Evolutionary conservation across 2,797 vertebrate species (phyloP).

Genomic region (Argentina silus): DNA sequence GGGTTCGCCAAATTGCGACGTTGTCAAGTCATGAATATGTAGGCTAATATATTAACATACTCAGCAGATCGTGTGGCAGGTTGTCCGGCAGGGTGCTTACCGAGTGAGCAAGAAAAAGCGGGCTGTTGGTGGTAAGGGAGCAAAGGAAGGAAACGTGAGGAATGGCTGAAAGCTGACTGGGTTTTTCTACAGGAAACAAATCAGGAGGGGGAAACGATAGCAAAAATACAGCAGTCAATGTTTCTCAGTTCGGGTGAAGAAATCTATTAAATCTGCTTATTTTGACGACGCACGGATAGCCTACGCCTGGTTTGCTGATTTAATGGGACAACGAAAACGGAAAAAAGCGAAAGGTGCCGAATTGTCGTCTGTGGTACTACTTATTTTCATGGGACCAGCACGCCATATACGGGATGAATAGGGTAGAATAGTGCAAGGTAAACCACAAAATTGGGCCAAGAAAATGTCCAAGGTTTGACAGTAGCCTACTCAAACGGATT

Average conservation of each 20-base stretch:
- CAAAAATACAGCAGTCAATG: constrained; percentile 22
- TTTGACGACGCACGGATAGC: constrained; percentile 39
- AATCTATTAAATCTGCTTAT: constrained; percentile 10
- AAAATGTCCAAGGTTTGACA: constrained; percentile 23
- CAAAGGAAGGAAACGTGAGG: constrained; percentile 64
- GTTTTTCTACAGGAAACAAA: constrained; percentile 67
- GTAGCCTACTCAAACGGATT: constrained; percentile 1
- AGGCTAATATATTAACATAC: constrained; percentile 45
- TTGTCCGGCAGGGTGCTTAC: constrained; percentile 75
- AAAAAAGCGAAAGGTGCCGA: constrained; percentile 70
- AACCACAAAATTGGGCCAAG: constrained; percentile 1
- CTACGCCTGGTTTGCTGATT: constrained; percentile 52
- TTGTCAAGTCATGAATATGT: constrained; percentile 48
- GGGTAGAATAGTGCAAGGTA: constrained; percentile 55
- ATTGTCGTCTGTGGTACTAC: constrained; percentile 66
- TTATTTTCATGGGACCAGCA: constrained; percentile 64
- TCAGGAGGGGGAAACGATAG: constrained; percentile 34
- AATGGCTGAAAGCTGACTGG: constrained; percentile 73
- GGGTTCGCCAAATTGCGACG: constrained; percentile 13
- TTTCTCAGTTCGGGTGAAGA: constrained; percentile 35
- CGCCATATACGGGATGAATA: constrained; percentile 33
- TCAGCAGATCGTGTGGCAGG: constrained; percentile 65
- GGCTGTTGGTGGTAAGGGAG: constrained; percentile 68
- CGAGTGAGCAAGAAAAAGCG: constrained; percentile 56
- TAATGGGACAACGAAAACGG: constrained; percentile 73